A percentile compares a stretch with the other conserved stretches of the same genome.
Conservation (phyloP, 2,888 invertebrate genomes). For the Drosophila meridionalis region DNA sequence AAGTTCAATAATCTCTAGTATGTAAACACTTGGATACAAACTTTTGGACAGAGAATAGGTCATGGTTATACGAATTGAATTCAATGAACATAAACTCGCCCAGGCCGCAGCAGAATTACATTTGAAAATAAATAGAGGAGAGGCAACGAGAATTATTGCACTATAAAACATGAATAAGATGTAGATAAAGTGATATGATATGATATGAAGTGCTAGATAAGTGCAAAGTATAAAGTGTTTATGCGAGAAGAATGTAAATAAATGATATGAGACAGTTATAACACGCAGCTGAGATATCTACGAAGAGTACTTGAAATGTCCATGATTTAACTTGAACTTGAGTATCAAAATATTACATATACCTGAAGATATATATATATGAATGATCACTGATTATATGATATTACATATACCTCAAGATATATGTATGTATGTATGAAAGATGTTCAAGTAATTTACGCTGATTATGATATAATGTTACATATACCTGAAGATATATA, state of each 20-base stretch:
- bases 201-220: too few relatives aligned
- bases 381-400: neutral
- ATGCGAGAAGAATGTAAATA: neutral
- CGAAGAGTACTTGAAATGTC: neutral
- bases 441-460: too few relatives aligned
- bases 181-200: neutral
- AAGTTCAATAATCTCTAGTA: slow-evolving; percentile 3
- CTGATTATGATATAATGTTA: too few relatives aligned
- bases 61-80: slow-evolving; percentile 4
- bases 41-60: slow-evolving; percentile 13
- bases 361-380: neutral
- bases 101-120: neutral
- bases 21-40: neutral
- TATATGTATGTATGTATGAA: too few relatives aligned
- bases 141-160: neutral
- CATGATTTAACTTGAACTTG: neutral
- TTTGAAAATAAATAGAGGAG: neutral
- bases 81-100: neutral
- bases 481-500: too few relatives aligned
- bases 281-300: neutral
- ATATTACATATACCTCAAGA: too few relatives aligned
- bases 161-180: neutral
- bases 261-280: neutral
- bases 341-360: neutral
- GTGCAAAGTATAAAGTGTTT: neutral